Conservation (phyloP, 1,140 invertebrate genomes). For the Drosophila nebulosa region DNA sequence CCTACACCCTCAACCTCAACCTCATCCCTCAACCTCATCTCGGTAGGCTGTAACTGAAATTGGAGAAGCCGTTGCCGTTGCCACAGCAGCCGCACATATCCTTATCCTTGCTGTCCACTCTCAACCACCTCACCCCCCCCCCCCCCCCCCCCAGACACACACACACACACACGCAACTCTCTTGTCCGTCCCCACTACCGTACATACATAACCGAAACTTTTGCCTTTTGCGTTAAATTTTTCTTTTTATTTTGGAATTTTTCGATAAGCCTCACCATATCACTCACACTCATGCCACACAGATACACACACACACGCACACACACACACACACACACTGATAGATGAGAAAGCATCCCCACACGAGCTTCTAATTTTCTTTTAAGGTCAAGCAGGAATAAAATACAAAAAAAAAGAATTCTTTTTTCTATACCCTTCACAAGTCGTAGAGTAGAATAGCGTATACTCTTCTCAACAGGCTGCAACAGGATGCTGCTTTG, state of each 20-base stretch:
- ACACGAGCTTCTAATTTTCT: constrained; percentile 67
- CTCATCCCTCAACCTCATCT: constrained; percentile 34
- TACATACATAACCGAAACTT: constrained; percentile 38
- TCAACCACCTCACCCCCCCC: not conserved
- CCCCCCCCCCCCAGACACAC: constrained; percentile 5
- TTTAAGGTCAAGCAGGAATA: constrained; percentile 70
- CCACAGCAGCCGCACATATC: constrained; percentile 6
- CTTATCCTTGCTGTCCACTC: constrained; percentile 6
- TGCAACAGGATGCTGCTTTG: no score
- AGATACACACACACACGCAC: constrained; percentile 8
- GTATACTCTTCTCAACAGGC: not conserved
- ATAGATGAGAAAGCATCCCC: constrained; percentile 29
- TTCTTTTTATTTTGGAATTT: constrained; percentile 79
- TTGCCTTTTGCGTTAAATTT: constrained; percentile 77
- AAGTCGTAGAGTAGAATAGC: not conserved
- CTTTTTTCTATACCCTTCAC: constrained; percentile 4
- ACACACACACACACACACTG: constrained; percentile 21
- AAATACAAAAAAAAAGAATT: constrained; percentile 62
- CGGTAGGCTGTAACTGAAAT: constrained; percentile 59
- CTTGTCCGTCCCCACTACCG: constrained; percentile 11
- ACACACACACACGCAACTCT: no score
- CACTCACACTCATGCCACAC: constrained; percentile 36
- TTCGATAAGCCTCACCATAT: constrained; percentile 58
- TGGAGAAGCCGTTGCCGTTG: constrained; percentile 53
- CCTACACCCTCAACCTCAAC: not conserved